Evolutionary conservation across 2,888 invertebrate genomes (phyloP).

Genomic region (Tipula unca): DNA sequence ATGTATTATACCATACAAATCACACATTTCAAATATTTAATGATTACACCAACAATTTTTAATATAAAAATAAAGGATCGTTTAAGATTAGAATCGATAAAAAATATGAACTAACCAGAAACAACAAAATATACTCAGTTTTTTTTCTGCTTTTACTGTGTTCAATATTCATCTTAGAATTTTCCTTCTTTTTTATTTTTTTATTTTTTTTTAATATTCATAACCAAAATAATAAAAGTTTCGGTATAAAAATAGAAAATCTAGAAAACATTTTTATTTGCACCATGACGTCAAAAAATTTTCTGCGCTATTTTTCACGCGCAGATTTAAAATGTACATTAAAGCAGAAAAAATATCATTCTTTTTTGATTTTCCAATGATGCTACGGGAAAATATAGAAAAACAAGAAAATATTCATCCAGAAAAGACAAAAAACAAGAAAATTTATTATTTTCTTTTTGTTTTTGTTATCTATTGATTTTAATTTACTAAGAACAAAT

Average conservation of each 20-base stretch:
- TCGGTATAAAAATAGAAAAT: background rate
- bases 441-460: background rate
- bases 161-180: background rate
- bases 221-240: background rate
- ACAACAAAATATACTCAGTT: background rate
- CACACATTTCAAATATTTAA: background rate
- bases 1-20: background rate
- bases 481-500: background rate
- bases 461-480: background rate
- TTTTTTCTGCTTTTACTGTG: background rate
- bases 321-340: background rate
- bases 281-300: background rate
- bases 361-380: background rate
- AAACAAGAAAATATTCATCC: background rate
- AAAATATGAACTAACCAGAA: background rate
- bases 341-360: background rate
- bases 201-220: background rate
- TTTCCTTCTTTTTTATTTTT: background rate
- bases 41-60: background rate
- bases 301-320: background rate
- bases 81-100: background rate
- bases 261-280: background rate
- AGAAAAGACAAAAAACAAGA: background rate
- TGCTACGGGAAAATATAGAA: background rate
- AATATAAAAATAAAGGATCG: background rate